Evolutionary conservation across 2,113 vertebrate genomes (phyloP).

Genomic region (Gopherus flavomarginatus): DNA sequence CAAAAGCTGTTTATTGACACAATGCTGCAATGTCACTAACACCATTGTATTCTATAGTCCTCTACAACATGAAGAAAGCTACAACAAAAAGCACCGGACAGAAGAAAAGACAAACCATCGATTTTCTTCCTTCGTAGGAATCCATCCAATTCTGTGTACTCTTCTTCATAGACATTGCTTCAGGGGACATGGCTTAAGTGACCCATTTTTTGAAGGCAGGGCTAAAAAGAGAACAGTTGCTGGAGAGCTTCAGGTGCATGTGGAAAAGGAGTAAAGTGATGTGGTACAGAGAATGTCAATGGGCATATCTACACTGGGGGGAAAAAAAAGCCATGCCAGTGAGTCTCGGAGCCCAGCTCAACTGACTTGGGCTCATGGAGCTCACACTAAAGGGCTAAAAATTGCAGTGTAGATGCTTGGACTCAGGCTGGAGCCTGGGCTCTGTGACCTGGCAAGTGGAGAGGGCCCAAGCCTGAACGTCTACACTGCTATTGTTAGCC

Average conservation of each 20-base stretch:
- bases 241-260: neutral
- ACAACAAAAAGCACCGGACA: neutral
- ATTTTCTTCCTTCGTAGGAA: neutral
- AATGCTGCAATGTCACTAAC: neutral
- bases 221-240: neutral
- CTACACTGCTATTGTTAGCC: too few relatives aligned
- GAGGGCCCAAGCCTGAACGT: too few relatives aligned
- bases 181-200: neutral
- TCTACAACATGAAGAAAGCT: neutral
- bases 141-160: neutral
- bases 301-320: neutral
- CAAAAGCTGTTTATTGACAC: slow-evolving; percentile 51
- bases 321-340: neutral
- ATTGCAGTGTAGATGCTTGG: neutral
- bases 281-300: neutral
- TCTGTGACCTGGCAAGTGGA: neutral
- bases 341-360: neutral
- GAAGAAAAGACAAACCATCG: neutral
- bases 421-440: neutral
- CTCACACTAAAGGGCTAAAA: neutral
- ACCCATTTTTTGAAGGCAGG: neutral
- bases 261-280: neutral
- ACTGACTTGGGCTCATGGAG: neutral
- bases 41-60: neutral
- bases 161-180: neutral